These are phyloP conservation scores for Cheumatopsyche charites DNA, from an alignment of 1,140 invertebrate species.

Conservation along the genomic window DNA sequence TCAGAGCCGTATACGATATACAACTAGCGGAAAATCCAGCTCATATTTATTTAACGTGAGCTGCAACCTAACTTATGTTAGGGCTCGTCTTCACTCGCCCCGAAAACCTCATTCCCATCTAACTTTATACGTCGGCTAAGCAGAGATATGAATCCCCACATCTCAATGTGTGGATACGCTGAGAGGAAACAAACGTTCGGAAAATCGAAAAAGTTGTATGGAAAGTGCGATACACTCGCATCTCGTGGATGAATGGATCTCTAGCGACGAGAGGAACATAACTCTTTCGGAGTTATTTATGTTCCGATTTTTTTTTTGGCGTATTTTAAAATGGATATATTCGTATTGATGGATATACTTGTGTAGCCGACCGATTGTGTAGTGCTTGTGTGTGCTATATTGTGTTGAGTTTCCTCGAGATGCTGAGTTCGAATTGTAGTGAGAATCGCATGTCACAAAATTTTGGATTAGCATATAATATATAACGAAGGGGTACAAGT, in stretches of 20 bases:
- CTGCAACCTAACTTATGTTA: conserved; percentile 23
- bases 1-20: not conserved
- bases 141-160: conserved; percentile 6
- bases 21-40: not conserved
- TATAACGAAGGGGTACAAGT: no score
- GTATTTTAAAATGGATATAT: not conserved
- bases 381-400: no score
- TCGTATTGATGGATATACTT: no score
- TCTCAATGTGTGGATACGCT: not conserved
- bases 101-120: no score
- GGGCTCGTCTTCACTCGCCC: not conserved
- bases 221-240: not conserved
- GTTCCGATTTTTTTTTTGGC: not conserved
- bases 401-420: no score
- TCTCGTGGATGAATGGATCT: conserved; percentile 16
- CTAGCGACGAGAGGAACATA: conserved; percentile 16
- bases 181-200: conserved; percentile 11
- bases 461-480: no score
- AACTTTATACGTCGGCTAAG: no score
- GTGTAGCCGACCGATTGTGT: no score
- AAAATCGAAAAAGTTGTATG: conserved; percentile 17
- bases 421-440: no score
- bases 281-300: conserved; percentile 5
- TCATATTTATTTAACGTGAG: conserved; percentile 21
- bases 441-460: no score